A percentile compares a stretch with the other conserved stretches of the same genome.
Evolutionary conservation across 2,113 vertebrate genomes (phyloP).

Genomic region (Equus quagga): DNA sequence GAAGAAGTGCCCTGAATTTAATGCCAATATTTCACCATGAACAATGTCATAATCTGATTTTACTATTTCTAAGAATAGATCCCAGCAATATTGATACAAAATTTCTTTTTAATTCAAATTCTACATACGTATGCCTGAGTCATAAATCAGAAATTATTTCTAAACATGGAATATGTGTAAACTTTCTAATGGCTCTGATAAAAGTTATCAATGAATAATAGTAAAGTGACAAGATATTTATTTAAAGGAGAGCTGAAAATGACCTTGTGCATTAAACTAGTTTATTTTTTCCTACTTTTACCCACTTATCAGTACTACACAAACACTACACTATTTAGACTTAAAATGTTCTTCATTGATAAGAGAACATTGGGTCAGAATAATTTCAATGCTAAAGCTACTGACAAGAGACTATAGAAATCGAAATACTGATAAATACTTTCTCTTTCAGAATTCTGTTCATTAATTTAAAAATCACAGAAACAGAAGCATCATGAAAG

Average conservation of each 20-base stretch:
- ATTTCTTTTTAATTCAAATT: neutral
- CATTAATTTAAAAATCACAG: constrained; percentile 40
- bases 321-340: neutral
- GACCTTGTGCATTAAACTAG: neutral
- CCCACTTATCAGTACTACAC: neutral
- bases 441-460: constrained; percentile 26
- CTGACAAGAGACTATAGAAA: neutral
- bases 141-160: neutral
- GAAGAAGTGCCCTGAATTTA: neutral
- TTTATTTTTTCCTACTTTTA: neutral
- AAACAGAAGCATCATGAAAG: constrained; percentile 12
- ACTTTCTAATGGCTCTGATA: constrained; percentile 4
- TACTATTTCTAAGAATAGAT: neutral
- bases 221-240: neutral
- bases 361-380: constrained; percentile 43
- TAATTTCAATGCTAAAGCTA: constrained; percentile 59
- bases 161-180: neutral
- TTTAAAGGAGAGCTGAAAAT: constrained; percentile 7
- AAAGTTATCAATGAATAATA: constrained; percentile 18
- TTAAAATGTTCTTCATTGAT: neutral
- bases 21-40: neutral
- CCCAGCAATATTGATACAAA: neutral
- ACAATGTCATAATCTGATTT: neutral
- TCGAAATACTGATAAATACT: constrained; percentile 53
- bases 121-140: neutral